Conservation (phyloP, 2,888 invertebrate genomes). For the Lordiphosa andalusiaca region DNA sequence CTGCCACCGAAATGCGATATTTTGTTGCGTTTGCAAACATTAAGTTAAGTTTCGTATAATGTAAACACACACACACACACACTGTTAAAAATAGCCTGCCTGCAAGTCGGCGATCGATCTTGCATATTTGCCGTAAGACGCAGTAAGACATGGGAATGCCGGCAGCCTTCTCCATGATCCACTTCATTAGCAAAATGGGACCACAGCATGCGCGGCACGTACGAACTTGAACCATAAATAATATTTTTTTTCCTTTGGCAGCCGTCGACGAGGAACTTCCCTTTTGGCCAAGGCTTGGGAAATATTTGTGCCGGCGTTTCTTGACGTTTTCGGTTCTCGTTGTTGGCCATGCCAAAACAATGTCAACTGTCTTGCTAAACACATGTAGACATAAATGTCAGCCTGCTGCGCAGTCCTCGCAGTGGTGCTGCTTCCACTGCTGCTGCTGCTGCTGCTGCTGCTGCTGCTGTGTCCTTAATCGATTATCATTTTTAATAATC, state of each 20-base stretch:
- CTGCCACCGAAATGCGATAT: background rate
- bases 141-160: slow-evolving; percentile 3
- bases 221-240: slow-evolving; percentile 73
- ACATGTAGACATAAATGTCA: slow-evolving; percentile 80
- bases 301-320: slow-evolving; percentile 41
- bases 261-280: slow-evolving; percentile 21
- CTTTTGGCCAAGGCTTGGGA: slow-evolving; percentile 48
- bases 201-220: slow-evolving; percentile 70
- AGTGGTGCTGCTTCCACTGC: background rate
- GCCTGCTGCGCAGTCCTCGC: slow-evolving; percentile 22
- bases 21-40: too few species aligned
- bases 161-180: slow-evolving; percentile 24
- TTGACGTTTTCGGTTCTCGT: slow-evolving; percentile 55
- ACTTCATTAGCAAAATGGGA: slow-evolving; percentile 40
- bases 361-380: slow-evolving; percentile 79
- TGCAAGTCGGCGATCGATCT: slow-evolving; percentile 3
- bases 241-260: slow-evolving; percentile 58
- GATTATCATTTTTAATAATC: slow-evolving; percentile 81
- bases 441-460: slow-evolving; percentile 4
- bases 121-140: background rate
- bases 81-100: slow-evolving; percentile 1
- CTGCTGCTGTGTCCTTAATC: slow-evolving; percentile 69
- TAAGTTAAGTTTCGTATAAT: too few species aligned
- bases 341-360: slow-evolving; percentile 56
- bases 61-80: too few species aligned